phyloP scores from a whole-genome alignment of 2,888 invertebrate species.

The Acanthosoma haemorrhoidale region DNA sequence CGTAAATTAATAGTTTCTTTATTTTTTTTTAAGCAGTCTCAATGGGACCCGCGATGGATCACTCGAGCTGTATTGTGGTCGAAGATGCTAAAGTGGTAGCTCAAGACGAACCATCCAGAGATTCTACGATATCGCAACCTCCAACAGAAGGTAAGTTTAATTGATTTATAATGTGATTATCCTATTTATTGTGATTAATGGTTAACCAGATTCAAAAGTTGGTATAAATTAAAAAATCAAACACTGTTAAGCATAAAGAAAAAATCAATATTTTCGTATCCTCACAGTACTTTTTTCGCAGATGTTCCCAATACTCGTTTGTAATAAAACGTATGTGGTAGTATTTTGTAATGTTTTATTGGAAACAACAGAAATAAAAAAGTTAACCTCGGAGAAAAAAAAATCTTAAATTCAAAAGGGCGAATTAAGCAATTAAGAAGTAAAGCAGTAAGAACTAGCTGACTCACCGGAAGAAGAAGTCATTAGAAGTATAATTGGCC shows the following conservation, averaged over 20 bases:
- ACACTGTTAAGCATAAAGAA: neutral
- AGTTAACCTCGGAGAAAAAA: too few relatives aligned
- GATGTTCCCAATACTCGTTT: too few relatives aligned
- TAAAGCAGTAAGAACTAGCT: too few relatives aligned
- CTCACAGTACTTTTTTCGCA: too few relatives aligned
- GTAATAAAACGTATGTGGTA: too few relatives aligned
- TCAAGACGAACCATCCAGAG: conserved; percentile 77
- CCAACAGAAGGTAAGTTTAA: conserved; percentile 60
- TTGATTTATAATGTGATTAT: conserved; percentile 36
- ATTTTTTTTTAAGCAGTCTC: conserved; percentile 69
- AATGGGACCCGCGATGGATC: conserved; percentile 82
- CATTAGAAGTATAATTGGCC: too few relatives aligned
- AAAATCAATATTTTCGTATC: too few relatives aligned
- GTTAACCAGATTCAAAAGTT: neutral
- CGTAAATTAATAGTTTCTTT: neutral
- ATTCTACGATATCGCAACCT: conserved; percentile 60
- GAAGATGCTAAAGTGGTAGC: conserved; percentile 84
- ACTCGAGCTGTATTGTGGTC: conserved; percentile 82
- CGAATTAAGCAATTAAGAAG: too few relatives aligned
- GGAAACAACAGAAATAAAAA: too few relatives aligned
- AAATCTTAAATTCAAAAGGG: too few relatives aligned
- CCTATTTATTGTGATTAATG: neutral
- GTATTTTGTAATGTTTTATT: too few relatives aligned
- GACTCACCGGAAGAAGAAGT: too few relatives aligned
- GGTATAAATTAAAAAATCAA: neutral